Evolutionary conservation across 2,797 vertebrate species (phyloP), one percentile per base, ranked within the genome.

Genomic region (Fundulus diaphanus): DNA sequence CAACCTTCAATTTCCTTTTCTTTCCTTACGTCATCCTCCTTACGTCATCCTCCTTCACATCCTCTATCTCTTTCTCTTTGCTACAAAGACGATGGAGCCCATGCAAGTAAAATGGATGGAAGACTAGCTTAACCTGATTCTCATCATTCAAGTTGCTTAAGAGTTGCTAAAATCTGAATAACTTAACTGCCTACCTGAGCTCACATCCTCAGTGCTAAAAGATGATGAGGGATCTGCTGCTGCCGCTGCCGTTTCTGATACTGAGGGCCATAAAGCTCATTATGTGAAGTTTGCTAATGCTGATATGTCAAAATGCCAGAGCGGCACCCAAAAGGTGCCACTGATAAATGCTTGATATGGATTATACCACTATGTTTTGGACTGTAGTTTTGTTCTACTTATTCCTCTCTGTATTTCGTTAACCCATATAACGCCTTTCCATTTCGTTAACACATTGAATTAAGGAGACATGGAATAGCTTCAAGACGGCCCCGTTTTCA

Each of bases 121-220:
- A 24, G 16, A 42, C 56, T 54, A 70, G 33, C 2, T 56, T 71
- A 71, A 71, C 51, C 37, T 16, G 69, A 15, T 16, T 56, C 42
- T 68, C 16, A 20, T 49, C 42, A 70, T 52, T 16, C 8, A 40
- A n/a, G n/a, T n/a, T n/a, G n/a, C n/a, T n/a, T n/a, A n/a, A 68
- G 16, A 48, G 42, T 70, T 54, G 33, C 48, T 51, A 35, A 69
- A 49, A 69, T 52, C 29, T 48, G 66, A 68, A 27, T 46, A 29
- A 48, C 18, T 2, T 48, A 29, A 46, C 22, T 68, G n/a, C 42
- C 66, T 49, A 20, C 44, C 13, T 18, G 65, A 67, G 42, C 27
- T 68, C 27, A 31, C 29, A 31, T 49, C 67, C 27, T 68, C 27
- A 20, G 42, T 18, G 6, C 42, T 31, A 29, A 48, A 9, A 68